Evolutionary conservation across 1,140 invertebrate species (phyloP).

Genomic region (Hydropsyche tenuis): DNA sequence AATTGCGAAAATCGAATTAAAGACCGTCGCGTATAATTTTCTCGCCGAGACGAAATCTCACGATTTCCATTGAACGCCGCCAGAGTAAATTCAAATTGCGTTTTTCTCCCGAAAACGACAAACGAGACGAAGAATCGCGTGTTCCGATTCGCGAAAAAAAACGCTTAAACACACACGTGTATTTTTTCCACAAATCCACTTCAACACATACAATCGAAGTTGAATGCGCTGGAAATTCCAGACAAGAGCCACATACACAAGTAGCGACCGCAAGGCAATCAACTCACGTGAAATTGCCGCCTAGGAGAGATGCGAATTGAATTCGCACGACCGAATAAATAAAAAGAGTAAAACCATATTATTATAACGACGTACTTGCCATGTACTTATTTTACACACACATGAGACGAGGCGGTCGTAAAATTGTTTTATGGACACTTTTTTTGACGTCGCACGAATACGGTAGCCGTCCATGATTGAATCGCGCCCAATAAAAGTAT

Average conservation of each 20-base stretch:
- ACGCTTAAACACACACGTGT: background rate
- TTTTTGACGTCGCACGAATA: background rate
- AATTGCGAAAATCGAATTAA: too few species aligned
- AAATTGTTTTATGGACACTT: background rate
- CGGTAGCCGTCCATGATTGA: background rate
- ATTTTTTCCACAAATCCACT: background rate
- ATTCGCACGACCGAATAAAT: background rate
- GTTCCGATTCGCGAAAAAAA: too few species aligned
- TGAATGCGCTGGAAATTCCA: conserved; percentile 1
- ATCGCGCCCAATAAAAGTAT: background rate
- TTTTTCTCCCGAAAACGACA: too few species aligned
- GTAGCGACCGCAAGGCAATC: conserved; percentile 20
- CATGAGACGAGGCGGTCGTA: background rate
- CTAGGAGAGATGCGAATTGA: conserved; percentile 12
- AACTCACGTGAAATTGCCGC: conserved; percentile 17
- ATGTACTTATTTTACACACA: background rate
- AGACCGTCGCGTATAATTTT: too few species aligned
- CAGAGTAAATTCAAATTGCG: too few species aligned
- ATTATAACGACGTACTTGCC: too few species aligned
- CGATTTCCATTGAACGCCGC: too few species aligned
- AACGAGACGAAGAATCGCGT: too few species aligned
- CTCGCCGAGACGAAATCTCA: too few species aligned
- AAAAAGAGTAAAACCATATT: too few species aligned
- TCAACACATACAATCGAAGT: background rate
- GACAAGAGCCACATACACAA: background rate